Base-by-base conservation (phyloP, 2,113 vertebrate genomes). In the Oreochromis tanganicae region DNA sequence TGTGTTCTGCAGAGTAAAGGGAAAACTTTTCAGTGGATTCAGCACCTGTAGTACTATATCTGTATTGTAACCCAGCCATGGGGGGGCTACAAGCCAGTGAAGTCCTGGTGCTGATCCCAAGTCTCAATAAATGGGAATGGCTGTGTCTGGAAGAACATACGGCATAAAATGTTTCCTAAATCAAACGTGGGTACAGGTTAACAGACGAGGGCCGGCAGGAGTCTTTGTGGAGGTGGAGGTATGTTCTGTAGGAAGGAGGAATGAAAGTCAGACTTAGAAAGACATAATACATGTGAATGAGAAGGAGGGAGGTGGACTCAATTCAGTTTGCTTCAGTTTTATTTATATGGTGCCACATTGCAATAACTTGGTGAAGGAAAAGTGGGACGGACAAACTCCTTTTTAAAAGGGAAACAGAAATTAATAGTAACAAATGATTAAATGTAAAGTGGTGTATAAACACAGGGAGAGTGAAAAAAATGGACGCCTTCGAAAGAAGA, bases 21-120 rank as follows among this genome's bases (percentile, higher is more conserved):
- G 50, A 66, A 91, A 84, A 88, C 78, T 84, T 88, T 93, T 73
- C 71, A 50, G 54, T 68, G 59, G 52, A 17, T 82, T 84, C 38
- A 27, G 52, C 63, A 80, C 82, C 85, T 50, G 46, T 78, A 78
- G 21, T 17, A 73, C 68, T 17, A 27, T 17, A 46, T 71, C n/a
- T 73, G 13, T 5, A 73, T 16, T 46, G 43, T 46, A n/a, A 54
- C 17, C 52, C 52, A 54, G 9, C 52, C 19, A 21, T 6, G 8
- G 4, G 48, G 14, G 48, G 14, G 16, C 3, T 50, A 17, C 48
- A 50, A 50, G 48, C 48, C 16, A 8, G 6, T 8, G 16, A 8
- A 50, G 16, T 19, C 16, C 48, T 19, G 17, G 16, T 50, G 48
- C 48, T 3, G 7, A 17, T 50, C 16, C 16, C 46, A 48, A 48